Conservation (phyloP, 1,140 invertebrate species). For the Triops cancriformis region DNA sequence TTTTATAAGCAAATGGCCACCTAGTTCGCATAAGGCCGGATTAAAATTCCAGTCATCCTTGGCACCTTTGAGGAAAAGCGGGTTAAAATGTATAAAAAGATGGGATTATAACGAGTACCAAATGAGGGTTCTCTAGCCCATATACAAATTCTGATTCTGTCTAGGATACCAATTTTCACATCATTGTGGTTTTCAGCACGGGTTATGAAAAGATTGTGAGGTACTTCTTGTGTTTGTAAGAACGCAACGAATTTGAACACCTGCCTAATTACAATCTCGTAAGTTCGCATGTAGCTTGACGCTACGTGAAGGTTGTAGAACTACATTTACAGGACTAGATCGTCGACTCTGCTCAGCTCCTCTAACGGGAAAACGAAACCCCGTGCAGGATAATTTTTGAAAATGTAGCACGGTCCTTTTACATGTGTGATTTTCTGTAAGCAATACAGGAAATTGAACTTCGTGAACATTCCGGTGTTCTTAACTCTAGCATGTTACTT, state of each 20-base stretch:
- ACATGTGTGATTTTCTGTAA: constrained; percentile 40
- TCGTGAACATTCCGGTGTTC: constrained; percentile 19
- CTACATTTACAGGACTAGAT: constrained; percentile 31
- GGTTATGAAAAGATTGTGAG: constrained; percentile 61
- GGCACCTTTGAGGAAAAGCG: constrained; percentile 36
- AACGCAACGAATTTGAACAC: constrained; percentile 45
- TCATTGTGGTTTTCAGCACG: constrained; percentile 39
- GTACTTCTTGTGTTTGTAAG: constrained; percentile 48
- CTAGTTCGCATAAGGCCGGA: constrained; percentile 55
- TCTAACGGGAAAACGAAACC: constrained; percentile 54
- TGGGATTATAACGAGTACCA: constrained; percentile 33
- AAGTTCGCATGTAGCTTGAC: neutral
- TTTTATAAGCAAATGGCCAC: constrained; percentile 55
- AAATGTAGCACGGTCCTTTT: constrained; percentile 42
- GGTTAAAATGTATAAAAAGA: neutral
- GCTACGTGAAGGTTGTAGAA: neutral
- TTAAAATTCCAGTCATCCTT: constrained; percentile 50
- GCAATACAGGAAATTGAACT: constrained; percentile 21
- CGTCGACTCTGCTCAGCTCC: constrained; percentile 31
- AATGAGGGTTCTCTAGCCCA: constrained; percentile 50
- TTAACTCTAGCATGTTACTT: constrained; percentile 36
- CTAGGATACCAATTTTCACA: constrained; percentile 30
- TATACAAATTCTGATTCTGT: constrained; percentile 49
- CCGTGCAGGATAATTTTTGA: constrained; percentile 48
- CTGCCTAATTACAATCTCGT: constrained; percentile 33